phyloP scores from a whole-genome alignment of 1,140 invertebrate genomes.

The Nebria ingens region DNA sequence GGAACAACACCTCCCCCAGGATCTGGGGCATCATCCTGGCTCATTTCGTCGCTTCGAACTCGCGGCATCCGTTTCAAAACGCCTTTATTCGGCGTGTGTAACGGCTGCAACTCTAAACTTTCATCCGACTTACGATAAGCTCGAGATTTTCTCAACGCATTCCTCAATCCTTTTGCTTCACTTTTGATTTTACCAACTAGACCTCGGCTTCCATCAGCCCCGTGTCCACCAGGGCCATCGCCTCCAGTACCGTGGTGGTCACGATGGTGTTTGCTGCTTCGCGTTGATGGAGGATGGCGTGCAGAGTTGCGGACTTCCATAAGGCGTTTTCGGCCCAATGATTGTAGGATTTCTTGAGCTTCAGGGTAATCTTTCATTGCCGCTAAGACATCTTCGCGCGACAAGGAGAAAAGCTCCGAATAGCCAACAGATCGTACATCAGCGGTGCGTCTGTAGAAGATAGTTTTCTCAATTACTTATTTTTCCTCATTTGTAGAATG shows the following conservation, averaged over 20 bases:
- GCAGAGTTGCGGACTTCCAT: slow-evolving; percentile 58
- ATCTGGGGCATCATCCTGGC: slow-evolving; percentile 23
- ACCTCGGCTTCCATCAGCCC: slow-evolving; percentile 37
- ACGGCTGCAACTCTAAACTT: slow-evolving; percentile 53
- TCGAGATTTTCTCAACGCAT: slow-evolving; percentile 41
- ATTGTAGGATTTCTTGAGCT: slow-evolving; percentile 86
- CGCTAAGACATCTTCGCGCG: slow-evolving; percentile 84
- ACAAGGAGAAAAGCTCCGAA: slow-evolving; percentile 89
- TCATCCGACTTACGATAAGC: slow-evolving; percentile 46
- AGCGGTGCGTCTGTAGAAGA: slow-evolving; percentile 69
- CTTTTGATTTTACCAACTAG: slow-evolving; percentile 72
- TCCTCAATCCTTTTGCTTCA: slow-evolving; percentile 64
- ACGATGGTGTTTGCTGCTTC: slow-evolving; percentile 22
- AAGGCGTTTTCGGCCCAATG: slow-evolving; percentile 72
- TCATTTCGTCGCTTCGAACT: slow-evolving; percentile 29
- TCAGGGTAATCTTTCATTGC: slow-evolving; percentile 96
- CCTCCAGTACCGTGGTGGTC: slow-evolving; percentile 15
- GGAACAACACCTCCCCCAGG: neutral
- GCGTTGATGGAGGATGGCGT: slow-evolving; percentile 29
- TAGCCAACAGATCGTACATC: slow-evolving; percentile 94
- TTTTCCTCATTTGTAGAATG: too few relatives aligned
- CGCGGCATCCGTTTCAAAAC: slow-evolving; percentile 55
- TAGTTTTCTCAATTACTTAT: too few relatives aligned
- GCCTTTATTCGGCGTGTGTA: slow-evolving; percentile 41
- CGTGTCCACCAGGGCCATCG: neutral